Evolutionary conservation across 2,113 vertebrate genomes (phyloP), one percentile per base, ranked within the genome.

Genomic region (Sisor rabdophorus): DNA sequence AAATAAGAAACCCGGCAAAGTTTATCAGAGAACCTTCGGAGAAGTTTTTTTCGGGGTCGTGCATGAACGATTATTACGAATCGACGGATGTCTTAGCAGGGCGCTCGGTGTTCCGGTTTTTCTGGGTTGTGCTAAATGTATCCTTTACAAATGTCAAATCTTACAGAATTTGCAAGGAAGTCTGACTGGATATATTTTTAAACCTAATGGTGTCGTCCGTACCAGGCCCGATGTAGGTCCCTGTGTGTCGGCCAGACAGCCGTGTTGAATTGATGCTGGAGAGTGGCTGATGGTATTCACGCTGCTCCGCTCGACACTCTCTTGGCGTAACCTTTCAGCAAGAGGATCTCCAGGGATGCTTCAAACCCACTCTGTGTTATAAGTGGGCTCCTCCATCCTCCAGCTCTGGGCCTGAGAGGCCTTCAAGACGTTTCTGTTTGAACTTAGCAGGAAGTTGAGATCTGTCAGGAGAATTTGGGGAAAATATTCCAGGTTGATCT

Each of bases 201-300:
- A 68, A 30, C 53, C 36, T 11, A 70, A 52, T 3, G 65, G 11
- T 58, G 22, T 19, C n/a, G 15, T 48, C 26, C 36, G 30, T 19
- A 50, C 19, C 20, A 59, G n/a, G 53, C 20, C 56, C 28, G 40
- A 55, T 58, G n/a, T 50, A 70, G 44, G 40, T 28, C 55, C 40
- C 19, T 15, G 11, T 70, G 56, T 71, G 54, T 77, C 65, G 36
- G 30, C 53, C 15, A 71, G 67, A 50, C 24, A 60, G 65, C 47
- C 47, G 53, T 36, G 20, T 36, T 71, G 55, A 59, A 71, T 53
- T 52, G 55, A 73, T 63, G 58, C 47, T 71, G 11, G 26, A 67
- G 68, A 79, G 36, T 40, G 36, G 30, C 79, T 64, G 74, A 76
- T 69, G 77, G n/a, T 50, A 72, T 77, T 80, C 63, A 47, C 22